Percentiles rank a stretch among this genome's conserved stretches.
These are phyloP conservation scores for Typhlomys cinereus DNA, from an alignment of 2,113 vertebrate species.

Conservation along the genomic window DNA sequence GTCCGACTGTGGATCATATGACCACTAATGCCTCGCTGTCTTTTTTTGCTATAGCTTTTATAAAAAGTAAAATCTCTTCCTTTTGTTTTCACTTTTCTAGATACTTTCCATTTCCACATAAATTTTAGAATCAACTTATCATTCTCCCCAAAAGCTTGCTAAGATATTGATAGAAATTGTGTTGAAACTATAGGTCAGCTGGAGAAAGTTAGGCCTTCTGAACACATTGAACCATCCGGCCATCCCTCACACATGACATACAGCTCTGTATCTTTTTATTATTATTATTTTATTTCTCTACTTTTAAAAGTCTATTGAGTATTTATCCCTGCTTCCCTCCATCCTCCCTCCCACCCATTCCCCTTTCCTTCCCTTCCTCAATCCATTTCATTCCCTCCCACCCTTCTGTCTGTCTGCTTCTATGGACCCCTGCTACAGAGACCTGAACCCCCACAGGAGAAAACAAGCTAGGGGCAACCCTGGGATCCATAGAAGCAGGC, in stretches of 20 bases:
- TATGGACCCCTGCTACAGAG: no score
- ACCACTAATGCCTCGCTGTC: neutral
- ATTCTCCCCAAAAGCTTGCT: neutral
- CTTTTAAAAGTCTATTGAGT: no score
- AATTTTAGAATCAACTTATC: conserved; percentile 31
- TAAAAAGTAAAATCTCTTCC: neutral
- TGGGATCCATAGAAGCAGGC: no score
- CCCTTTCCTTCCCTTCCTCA: no score
- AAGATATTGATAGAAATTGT: conserved; percentile 6
- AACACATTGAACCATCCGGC: neutral
- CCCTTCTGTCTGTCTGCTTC: no score
- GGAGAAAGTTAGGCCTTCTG: neutral
- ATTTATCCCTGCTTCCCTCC: no score
- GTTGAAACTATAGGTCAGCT: neutral
- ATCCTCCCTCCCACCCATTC: no score
- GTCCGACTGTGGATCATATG: neutral
- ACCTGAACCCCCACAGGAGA: no score
- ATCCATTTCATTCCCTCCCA: no score
- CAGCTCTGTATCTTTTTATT: neutral
- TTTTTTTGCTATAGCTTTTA: neutral
- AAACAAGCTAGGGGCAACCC: no score
- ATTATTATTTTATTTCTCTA: no score
- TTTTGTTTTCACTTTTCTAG: neutral
- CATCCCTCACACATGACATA: neutral
- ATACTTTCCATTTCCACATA: neutral